Conservation (phyloP, 2,113 vertebrate genomes). For the Oryzias javanicus region DNA sequence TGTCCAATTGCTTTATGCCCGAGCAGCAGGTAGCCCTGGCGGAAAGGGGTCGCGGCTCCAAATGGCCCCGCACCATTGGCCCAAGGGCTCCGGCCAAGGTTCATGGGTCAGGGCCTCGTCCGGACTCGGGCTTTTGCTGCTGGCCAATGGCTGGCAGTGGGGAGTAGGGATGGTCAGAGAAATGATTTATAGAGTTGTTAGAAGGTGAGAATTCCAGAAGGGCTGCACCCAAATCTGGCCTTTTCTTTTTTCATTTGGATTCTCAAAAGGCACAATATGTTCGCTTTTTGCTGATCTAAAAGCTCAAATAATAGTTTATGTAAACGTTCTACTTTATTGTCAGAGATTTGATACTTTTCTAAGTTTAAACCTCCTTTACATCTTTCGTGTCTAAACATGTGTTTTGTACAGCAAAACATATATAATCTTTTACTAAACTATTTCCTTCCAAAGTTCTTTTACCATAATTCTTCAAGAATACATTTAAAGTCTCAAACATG, state of each 20-base stretch:
- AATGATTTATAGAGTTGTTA: slow-evolving; percentile 78
- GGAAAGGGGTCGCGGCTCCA: slow-evolving; percentile 74
- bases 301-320: slow-evolving; percentile 18
- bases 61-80: slow-evolving; percentile 80
- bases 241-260: slow-evolving; percentile 34
- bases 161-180: slow-evolving; percentile 71
- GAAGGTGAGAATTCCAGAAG: slow-evolving; percentile 60
- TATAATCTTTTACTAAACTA: slow-evolving; percentile 53
- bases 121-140: slow-evolving; percentile 77
- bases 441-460: slow-evolving; percentile 70
- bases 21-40: slow-evolving; percentile 94
- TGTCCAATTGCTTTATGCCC: slow-evolving; percentile 88
- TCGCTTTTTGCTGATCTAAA: slow-evolving; percentile 45
- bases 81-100: slow-evolving; percentile 73
- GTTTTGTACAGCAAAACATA: slow-evolving; percentile 55
- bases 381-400: slow-evolving; percentile 44
- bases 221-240: slow-evolving; percentile 53
- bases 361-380: slow-evolving; percentile 42
- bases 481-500: slow-evolving; percentile 51
- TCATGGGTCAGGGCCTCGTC: slow-evolving; percentile 87
- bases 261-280: slow-evolving; percentile 56
- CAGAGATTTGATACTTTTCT: slow-evolving; percentile 22
- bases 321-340: slow-evolving; percentile 11
- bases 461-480: slow-evolving; percentile 62
- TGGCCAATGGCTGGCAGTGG: slow-evolving; percentile 82